Percentiles rank a stretch among this genome's conserved stretches.
Conservation (phyloP, 92 coral and sea anemone species). For the Actinernus sp. region DNA sequence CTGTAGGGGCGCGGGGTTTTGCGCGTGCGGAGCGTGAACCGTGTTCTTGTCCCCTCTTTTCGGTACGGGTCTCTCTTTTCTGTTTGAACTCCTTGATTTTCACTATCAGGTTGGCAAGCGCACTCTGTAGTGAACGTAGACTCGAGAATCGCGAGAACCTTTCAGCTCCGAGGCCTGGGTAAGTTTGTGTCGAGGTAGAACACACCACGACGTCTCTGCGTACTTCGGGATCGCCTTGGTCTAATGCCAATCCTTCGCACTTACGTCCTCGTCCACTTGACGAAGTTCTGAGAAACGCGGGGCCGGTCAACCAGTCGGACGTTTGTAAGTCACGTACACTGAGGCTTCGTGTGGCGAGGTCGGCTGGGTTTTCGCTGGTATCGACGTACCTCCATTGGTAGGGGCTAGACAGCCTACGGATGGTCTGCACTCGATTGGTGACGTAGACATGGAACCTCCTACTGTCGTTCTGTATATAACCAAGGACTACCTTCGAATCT, state of each 20-base stretch:
- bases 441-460: no score
- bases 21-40: no score
- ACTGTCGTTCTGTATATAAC: slow-evolving; percentile 30
- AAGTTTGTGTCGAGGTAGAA: neutral
- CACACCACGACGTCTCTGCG: neutral
- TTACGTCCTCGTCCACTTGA: neutral
- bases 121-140: slow-evolving; percentile 32
- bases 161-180: slow-evolving; percentile 10
- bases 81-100: neutral
- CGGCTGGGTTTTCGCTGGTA: slow-evolving; percentile 61
- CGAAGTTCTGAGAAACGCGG: neutral
- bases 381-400: slow-evolving; percentile 39
- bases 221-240: slow-evolving; percentile 52
- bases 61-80: neutral
- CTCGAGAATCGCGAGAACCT: slow-evolving; percentile 34
- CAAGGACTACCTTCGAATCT: no score
- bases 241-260: neutral
- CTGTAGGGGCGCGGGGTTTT: neutral
- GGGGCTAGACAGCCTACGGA: slow-evolving; percentile 27
- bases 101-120: slow-evolving; percentile 28
- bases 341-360: slow-evolving; percentile 30
- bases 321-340: neutral
- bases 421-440: slow-evolving; percentile 47
- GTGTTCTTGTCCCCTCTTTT: neutral
- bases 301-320: slow-evolving; percentile 39